Percentiles rank a stretch among this genome's conserved stretches.
These are phyloP conservation scores for Phenacoccus solenopsis DNA, from an alignment of 1,140 invertebrate species.

Conservation along the genomic window DNA sequence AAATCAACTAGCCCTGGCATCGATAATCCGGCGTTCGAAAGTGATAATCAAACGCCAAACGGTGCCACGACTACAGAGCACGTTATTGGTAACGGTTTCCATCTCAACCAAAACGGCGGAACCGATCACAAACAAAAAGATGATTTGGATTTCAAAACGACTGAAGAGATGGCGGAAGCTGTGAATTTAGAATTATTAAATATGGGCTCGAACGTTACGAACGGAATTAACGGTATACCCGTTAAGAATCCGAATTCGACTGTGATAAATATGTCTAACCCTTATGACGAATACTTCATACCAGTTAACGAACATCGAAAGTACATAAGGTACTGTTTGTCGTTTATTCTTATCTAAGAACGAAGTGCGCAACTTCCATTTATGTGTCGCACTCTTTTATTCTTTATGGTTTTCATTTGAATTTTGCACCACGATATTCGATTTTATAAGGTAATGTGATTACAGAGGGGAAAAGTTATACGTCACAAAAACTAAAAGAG, in stretches of 20 bases:
- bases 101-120: neutral
- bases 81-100: neutral
- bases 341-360: too few relatives aligned
- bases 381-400: too few relatives aligned
- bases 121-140: conserved; percentile 23
- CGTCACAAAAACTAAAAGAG: conserved; percentile 62
- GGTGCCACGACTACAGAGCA: neutral
- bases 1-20: conserved; percentile 27
- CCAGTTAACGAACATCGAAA: conserved; percentile 71
- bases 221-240: conserved; percentile 31
- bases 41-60: conserved; percentile 18
- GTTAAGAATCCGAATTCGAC: conserved; percentile 48
- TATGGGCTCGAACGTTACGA: conserved; percentile 43
- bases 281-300: conserved; percentile 70
- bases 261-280: conserved; percentile 55
- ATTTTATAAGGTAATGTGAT: too few relatives aligned
- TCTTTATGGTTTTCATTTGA: too few relatives aligned
- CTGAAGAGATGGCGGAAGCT: conserved; percentile 47
- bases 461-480: conserved; percentile 61
- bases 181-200: conserved; percentile 68
- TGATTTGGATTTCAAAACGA: conserved; percentile 22
- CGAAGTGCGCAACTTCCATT: too few relatives aligned
- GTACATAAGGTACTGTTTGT: conserved; percentile 69
- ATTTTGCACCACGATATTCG: too few relatives aligned
- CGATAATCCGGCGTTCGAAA: conserved; percentile 27